phyloP scores from a whole-genome alignment of 2,113 vertebrate genomes.

The Dicerorhinus sumatrensis region DNA sequence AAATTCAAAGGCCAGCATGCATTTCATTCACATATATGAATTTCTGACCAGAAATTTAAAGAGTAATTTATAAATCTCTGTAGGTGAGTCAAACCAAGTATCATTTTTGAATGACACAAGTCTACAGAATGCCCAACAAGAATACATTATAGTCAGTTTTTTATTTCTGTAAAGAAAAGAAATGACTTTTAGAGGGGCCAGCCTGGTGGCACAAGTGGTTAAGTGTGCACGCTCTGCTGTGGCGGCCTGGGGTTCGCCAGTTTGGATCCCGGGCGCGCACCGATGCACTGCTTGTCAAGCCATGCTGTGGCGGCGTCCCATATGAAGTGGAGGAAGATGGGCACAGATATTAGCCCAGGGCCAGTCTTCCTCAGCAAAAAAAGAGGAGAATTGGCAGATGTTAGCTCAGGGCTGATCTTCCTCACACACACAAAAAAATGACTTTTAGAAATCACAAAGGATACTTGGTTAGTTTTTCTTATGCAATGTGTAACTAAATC shows the following conservation, averaged over 20 bases:
- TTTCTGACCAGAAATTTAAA: slow-evolving; percentile 25
- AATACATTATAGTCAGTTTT: not conserved
- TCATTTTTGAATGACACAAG: not conserved
- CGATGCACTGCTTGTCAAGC: too few species aligned
- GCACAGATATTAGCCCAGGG: too few species aligned
- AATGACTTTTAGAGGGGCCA: slow-evolving; percentile 43
- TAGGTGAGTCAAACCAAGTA: not conserved
- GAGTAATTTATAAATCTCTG: not conserved
- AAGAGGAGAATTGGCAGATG: too few species aligned
- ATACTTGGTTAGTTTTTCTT: slow-evolving; percentile 63
- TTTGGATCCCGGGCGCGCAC: too few species aligned
- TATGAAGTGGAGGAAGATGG: too few species aligned
- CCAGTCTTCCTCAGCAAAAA: too few species aligned
- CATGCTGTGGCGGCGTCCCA: too few species aligned
- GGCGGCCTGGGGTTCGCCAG: too few species aligned
- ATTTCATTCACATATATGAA: not conserved
- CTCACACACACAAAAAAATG: slow-evolving; percentile 42
- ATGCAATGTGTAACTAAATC: not conserved
- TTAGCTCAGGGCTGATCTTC: too few species aligned
- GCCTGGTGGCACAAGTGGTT: too few species aligned
- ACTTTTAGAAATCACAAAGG: slow-evolving; percentile 43
- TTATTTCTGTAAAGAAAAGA: slow-evolving; percentile 55
- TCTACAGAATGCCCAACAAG: slow-evolving; percentile 32
- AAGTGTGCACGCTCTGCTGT: too few species aligned
- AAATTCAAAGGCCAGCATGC: not conserved